Percentiles rank a stretch among this genome's conserved stretches.
Evolutionary conservation across 1,140 invertebrate species (phyloP).

Genomic region (Thaumetopoea pityocampa): DNA sequence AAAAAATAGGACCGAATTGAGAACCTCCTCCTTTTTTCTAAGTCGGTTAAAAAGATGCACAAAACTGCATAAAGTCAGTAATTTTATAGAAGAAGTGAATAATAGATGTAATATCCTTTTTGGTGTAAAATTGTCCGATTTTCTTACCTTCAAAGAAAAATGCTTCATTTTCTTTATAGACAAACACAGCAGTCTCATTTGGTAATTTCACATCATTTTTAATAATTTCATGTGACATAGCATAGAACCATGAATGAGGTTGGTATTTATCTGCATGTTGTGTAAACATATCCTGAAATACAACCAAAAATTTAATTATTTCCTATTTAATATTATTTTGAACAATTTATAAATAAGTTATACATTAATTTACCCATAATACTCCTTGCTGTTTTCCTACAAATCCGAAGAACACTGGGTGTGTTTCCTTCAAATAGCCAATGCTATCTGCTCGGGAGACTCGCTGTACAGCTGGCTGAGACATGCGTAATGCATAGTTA

Average conservation of each 20-base stretch:
- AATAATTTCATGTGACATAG: conserved; percentile 80
- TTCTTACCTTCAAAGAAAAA: conserved; percentile 52
- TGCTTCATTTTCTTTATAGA: conserved; percentile 85
- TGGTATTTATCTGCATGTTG: conserved; percentile 86
- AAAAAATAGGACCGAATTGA: no score
- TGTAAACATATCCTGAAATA: conserved; percentile 82
- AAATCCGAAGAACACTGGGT: conserved; percentile 92
- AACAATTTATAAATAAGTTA: conserved; percentile 4
- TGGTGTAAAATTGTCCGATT: no score
- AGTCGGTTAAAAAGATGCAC: no score
- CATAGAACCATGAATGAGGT: conserved; percentile 91
- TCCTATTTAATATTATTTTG: conserved; percentile 2
- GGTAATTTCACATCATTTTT: conserved; percentile 81
- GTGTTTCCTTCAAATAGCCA: conserved; percentile 83
- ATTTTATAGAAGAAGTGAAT: no score
- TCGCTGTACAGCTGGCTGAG: conserved; percentile 89
- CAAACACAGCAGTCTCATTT: conserved; percentile 84
- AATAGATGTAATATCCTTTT: no score
- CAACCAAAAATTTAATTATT: conserved; percentile 17
- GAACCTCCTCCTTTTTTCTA: no score
- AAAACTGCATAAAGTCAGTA: no score
- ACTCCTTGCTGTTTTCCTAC: conserved; percentile 85
- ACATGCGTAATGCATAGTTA: conserved; percentile 93
- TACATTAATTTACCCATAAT: conserved; percentile 80
- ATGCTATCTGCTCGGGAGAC: conserved; percentile 87